Base-by-base conservation (phyloP, 2,797 vertebrate genomes). In the Argyrosomus regius region DNA sequence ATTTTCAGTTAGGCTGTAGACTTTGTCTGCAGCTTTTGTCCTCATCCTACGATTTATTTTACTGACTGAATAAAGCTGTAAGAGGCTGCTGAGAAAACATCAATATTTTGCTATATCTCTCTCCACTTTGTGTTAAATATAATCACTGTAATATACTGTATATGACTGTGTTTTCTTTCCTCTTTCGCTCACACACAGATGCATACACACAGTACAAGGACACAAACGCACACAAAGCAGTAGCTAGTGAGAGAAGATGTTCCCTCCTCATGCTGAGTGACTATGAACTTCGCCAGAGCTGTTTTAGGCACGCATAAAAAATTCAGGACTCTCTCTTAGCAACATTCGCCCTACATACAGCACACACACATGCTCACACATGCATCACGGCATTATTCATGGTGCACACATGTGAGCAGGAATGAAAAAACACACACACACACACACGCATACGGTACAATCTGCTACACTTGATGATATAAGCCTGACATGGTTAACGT, bases 251-350 rank as follows among this genome's bases (percentile, higher is more conserved):
- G 61, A 76, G 74, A 85, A 85, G 85, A 91, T 85, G 86, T 87
- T 90, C 69, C 66, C 79, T 82, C 48, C 82, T 87, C 82, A 52
- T 58, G 85, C 84, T 58, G 89, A 87, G 85, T 66, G 82, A 69
- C 74, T 81, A 54, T 81, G 85, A 92, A 93, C 84, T 88, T 87
- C 78, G 12, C 75, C 84, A 82, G 89, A 90, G 90, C 92, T 91
- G 88, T 92, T 94, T 94, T 92, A 88, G 90, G 86, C 75, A 89
- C 22, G 28, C 91, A 94, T 94, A 77, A 95, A 95, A 94, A 93
- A 94, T 94, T 92, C 90, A 95, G 75, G 64, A 83, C 81, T 82
- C 86, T 92, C 90, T 92, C 90, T 92, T 79, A 80, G 89, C 90
- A 92, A 87, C 91, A 89, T 93, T 92, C 20, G 91, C 83, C 94